Conservation (phyloP, 2,797 vertebrate genomes). For the Vespertilio murinus region DNA sequence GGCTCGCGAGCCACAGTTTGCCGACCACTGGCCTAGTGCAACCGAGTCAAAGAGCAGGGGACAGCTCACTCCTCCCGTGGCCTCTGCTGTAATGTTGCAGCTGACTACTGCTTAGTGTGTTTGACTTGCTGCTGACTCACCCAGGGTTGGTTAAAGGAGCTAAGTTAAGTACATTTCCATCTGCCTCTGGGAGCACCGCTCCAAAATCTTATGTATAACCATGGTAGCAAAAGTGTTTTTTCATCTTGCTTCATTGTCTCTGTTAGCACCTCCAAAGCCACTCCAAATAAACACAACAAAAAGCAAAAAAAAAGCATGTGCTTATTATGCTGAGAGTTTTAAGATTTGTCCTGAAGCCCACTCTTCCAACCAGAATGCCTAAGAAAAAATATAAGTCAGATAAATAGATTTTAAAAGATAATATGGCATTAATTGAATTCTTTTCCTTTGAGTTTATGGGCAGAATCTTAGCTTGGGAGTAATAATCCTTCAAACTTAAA, state of each 20-base stretch:
- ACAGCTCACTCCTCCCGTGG: no score
- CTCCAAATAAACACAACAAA: background rate
- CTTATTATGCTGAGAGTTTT: background rate
- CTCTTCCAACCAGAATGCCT: background rate
- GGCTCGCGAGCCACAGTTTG: no score
- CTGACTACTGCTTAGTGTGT: background rate
- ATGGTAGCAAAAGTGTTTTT: background rate
- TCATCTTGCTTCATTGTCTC: background rate
- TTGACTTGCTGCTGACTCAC: background rate
- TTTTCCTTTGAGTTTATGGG: slow-evolving; percentile 28
- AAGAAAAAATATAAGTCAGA: slow-evolving; percentile 4
- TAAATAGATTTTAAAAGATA: background rate
- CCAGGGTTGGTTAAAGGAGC: background rate
- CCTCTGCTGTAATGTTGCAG: background rate
- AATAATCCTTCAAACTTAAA: slow-evolving; percentile 38
- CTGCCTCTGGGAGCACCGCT: background rate
- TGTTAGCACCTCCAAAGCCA: background rate
- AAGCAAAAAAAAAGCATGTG: background rate
- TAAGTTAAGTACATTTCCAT: background rate
- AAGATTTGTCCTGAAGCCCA: background rate
- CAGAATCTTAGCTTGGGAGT: background rate
- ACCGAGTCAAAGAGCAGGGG: background rate
- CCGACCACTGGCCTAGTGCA: background rate
- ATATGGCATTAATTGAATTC: background rate
- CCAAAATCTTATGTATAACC: background rate